Evolutionary conservation across 2,113 vertebrate genomes (phyloP).

Genomic region (Oreochromis tanganicae): DNA sequence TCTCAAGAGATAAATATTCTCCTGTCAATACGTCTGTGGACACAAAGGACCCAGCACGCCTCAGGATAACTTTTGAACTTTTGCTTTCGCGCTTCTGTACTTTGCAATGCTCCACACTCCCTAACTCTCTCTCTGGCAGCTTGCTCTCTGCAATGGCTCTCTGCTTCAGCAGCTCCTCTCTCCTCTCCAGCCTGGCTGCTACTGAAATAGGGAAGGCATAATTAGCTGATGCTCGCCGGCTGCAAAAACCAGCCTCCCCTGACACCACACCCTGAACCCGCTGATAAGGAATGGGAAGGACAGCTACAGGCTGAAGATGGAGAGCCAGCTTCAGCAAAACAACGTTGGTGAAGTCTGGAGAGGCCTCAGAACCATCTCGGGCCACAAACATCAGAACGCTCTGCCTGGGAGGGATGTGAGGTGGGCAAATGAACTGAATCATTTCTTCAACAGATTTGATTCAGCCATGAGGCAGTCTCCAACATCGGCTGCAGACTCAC

Average conservation of each 20-base stretch:
- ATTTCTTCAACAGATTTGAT: no score
- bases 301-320: no score
- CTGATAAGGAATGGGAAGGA: no score
- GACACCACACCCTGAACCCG: neutral
- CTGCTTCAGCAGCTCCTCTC: neutral
- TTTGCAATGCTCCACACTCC: neutral
- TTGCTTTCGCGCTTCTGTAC: neutral
- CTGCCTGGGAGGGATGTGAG: no score
- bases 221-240: neutral
- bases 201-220: neutral
- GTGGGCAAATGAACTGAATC: no score
- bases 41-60: neutral
- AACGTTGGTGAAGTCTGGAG: no score
- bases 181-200: neutral
- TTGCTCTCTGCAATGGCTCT: neutral
- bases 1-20: neutral
- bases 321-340: no score
- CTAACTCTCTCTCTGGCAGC: neutral
- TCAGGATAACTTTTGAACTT: neutral
- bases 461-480: no score
- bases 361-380: no score
- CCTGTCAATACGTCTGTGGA: neutral
- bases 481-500: no score
- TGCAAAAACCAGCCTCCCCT: neutral
- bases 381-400: no score